Conservation (phyloP, 2,797 vertebrate species). For the Picus viridis region DNA sequence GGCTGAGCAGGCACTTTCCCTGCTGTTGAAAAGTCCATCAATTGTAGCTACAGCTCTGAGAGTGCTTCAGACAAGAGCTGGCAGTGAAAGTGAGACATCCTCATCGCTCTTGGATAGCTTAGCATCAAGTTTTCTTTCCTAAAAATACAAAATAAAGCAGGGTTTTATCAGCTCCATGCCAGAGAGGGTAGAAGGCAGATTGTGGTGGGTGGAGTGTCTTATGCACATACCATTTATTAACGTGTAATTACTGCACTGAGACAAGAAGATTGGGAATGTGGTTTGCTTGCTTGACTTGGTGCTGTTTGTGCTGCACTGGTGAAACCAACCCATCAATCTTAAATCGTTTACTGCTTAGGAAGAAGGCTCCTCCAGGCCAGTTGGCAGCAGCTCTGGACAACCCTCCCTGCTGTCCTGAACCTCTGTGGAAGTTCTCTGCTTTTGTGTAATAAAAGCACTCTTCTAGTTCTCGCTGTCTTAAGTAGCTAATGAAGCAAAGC, state of each 20-base stretch:
- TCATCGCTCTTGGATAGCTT: not conserved
- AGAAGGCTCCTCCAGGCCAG: slow-evolving; percentile 24
- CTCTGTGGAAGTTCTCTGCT: not conserved
- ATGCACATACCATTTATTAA: slow-evolving; percentile 10
- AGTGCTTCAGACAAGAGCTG: not conserved
- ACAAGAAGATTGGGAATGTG: not conserved
- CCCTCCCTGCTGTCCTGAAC: not conserved
- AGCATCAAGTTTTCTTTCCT: not conserved
- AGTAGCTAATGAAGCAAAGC: not conserved
- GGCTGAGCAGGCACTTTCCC: not conserved
- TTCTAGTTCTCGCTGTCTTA: not conserved
- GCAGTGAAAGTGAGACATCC: not conserved
- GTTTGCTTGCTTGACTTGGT: not conserved
- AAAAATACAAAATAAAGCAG: not conserved
- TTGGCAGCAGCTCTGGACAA: slow-evolving; percentile 36
- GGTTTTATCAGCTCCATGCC: not conserved
- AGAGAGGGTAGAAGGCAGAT: not conserved
- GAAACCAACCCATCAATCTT: not conserved
- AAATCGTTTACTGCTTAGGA: slow-evolving; percentile 3
- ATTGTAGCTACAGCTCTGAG: not conserved
- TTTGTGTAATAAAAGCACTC: not conserved
- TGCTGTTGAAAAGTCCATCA: fast-evolving
- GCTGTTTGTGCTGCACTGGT: slow-evolving; percentile 6
- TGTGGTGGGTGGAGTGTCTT: not conserved
- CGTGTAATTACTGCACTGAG: not conserved